Base-by-base conservation (phyloP, 2,113 vertebrate species). In the Trematocara nigrifrons region DNA sequence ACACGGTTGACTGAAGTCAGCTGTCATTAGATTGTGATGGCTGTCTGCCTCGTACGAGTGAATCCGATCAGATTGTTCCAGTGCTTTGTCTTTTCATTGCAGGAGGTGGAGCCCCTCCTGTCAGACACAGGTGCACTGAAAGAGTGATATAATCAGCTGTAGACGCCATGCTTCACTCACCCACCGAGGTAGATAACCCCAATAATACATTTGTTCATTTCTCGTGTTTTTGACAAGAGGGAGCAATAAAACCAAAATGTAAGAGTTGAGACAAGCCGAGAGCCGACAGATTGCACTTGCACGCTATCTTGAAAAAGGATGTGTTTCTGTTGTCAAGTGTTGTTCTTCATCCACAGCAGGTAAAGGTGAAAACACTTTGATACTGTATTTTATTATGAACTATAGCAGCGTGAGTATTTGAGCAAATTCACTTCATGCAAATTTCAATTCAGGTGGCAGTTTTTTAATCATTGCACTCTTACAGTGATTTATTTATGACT, bases 81-180 rank as follows among this genome's bases (percentile, higher is more conserved):
- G 76, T 78, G 69, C 71, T 90, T 87, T 82, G 61, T 82, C 83
- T 85, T 51, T 53, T 53, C 82, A 7, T 76, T 13, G 81, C 66
- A 49, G 86, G 83, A 86, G 90, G 89, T 22, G 85, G 89, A 87
- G 82, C 64, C 79, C 31, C 42, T 89, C 71, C 82, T 89, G 87
- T 87, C 87, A 89, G 78, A 80, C 76, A 57, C 82, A 69, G 85
- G 83, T 87, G 83, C 66, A 5, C 78, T 20, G 78, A 85, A 47
- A 82, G 71, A 86, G 77, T 83, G 88, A 90, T 91, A 81, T 85
- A 82, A 93, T 91, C 91, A 87, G 82, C 79, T 87, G 81, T 22
- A 87, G 87, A 82, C 16, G 42, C 80, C 29, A 49, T 11, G 51
- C 80, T 83, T 80, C 80, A 76, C 59, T 81, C 53, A 6, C 82